Evolutionary conservation across 2,797 vertebrate genomes (phyloP).

Genomic region (Crocidura indochinensis): DNA sequence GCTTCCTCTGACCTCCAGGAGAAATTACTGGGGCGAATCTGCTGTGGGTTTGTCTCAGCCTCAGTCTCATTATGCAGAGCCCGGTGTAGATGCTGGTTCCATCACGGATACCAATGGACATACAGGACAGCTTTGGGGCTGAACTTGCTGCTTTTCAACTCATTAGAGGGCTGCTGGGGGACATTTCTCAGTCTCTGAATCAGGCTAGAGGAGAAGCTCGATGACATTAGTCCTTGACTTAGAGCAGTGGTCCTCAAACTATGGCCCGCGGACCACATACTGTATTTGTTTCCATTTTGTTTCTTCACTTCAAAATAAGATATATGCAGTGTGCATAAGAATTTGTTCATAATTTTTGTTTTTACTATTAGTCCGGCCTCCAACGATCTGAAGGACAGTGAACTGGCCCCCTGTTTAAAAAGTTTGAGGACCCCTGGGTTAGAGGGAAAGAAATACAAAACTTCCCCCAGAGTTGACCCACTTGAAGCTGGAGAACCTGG

Average conservation of each 20-base stretch:
- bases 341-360: too few relatives aligned
- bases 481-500: slow-evolving; percentile 70
- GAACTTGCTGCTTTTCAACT: slow-evolving; percentile 70
- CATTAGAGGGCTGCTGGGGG: slow-evolving; percentile 73
- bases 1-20: neutral
- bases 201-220: slow-evolving; percentile 78
- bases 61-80: slow-evolving; percentile 34
- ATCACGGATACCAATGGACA: slow-evolving; percentile 89
- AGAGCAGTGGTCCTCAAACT: too few relatives aligned
- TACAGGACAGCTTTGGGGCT: slow-evolving; percentile 67
- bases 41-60: neutral
- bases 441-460: slow-evolving; percentile 80
- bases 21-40: too few relatives aligned
- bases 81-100: slow-evolving; percentile 61
- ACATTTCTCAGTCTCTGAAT: slow-evolving; percentile 81
- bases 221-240: slow-evolving; percentile 79
- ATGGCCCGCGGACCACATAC: too few relatives aligned
- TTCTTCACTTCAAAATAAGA: too few relatives aligned
- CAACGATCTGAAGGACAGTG: too few relatives aligned
- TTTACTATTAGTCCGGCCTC: too few relatives aligned
- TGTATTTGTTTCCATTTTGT: too few relatives aligned
- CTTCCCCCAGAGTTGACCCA: slow-evolving; percentile 82
- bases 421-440: too few relatives aligned
- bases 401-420: too few relatives aligned
- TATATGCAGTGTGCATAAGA: too few relatives aligned